phyloP scores from a whole-genome alignment of 2,113 vertebrate species.

The Actenoides lindsayi region DNA sequence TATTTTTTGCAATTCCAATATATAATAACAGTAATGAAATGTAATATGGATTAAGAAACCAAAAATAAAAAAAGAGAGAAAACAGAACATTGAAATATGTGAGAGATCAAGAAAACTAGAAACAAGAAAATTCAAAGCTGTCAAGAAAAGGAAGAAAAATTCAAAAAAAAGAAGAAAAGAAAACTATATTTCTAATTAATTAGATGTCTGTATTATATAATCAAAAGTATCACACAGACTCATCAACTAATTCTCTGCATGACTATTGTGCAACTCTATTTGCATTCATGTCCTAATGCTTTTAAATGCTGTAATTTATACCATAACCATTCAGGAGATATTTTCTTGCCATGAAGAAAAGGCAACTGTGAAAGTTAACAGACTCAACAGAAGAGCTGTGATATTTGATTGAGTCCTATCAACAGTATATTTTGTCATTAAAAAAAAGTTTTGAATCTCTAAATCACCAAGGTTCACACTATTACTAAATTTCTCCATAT shows the following conservation, averaged over 20 bases:
- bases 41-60: background rate
- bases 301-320: background rate
- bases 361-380: background rate
- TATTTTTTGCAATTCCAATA: conserved; percentile 33
- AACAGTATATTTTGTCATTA: background rate
- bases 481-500: background rate
- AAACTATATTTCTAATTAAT: background rate
- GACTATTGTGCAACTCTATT: background rate
- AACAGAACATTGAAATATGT: background rate
- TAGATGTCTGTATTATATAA: background rate
- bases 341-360: background rate
- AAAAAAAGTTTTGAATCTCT: background rate
- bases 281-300: background rate
- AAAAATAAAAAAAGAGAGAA: background rate
- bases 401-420: background rate
- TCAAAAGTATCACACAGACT: background rate
- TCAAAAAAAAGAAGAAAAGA: background rate
- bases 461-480: background rate
- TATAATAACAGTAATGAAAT: conserved; percentile 15
- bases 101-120: background rate
- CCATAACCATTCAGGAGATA: background rate
- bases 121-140: background rate
- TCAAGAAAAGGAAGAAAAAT: too few relatives aligned
- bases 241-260: background rate
- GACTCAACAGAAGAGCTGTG: background rate